A percentile compares a stretch with the other conserved stretches of the same genome.
phyloP scores from a whole-genome alignment of 2,113 vertebrate genomes.

The Caranx ignobilis region DNA sequence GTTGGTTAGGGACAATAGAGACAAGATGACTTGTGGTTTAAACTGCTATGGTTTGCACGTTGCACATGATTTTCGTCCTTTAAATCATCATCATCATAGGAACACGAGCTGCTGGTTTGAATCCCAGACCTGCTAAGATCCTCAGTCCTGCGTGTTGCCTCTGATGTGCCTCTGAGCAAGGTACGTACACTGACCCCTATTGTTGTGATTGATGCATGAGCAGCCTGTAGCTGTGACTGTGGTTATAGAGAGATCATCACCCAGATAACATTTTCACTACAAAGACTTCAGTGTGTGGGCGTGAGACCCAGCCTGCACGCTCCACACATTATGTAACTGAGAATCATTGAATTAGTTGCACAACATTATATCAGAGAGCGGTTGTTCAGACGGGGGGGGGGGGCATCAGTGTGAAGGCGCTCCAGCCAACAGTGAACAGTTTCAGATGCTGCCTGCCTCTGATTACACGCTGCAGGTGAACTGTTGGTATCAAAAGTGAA shows the following conservation, averaged over 20 bases:
- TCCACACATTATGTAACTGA: not conserved
- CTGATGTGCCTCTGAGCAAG: not conserved
- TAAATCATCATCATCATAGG: conserved; percentile 14
- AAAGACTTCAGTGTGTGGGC: not conserved
- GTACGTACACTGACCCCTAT: not conserved
- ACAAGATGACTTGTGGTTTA: conserved; percentile 45
- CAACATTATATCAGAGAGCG: not conserved
- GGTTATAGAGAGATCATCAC: not conserved
- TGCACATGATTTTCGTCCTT: conserved; percentile 17
- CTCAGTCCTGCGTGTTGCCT: not conserved
- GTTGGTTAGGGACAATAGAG: conserved; percentile 41
- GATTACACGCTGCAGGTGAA: no score
- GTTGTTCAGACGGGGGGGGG: not conserved
- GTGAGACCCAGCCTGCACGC: not conserved
- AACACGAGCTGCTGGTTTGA: not conserved
- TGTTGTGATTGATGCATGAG: conserved; percentile 6
- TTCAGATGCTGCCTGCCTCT: not conserved
- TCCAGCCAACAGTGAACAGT: not conserved
- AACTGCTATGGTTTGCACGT: conserved; percentile 36
- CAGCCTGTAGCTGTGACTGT: not conserved
- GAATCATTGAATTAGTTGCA: not conserved
- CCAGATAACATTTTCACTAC: not conserved
- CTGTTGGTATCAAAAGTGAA: not conserved
- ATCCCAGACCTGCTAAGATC: conserved; percentile 9
- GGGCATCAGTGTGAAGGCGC: not conserved